Evolutionary conservation across 2,113 vertebrate genomes (phyloP), one percentile per base, ranked within the genome.

Genomic region (Salvator merianae): DNA sequence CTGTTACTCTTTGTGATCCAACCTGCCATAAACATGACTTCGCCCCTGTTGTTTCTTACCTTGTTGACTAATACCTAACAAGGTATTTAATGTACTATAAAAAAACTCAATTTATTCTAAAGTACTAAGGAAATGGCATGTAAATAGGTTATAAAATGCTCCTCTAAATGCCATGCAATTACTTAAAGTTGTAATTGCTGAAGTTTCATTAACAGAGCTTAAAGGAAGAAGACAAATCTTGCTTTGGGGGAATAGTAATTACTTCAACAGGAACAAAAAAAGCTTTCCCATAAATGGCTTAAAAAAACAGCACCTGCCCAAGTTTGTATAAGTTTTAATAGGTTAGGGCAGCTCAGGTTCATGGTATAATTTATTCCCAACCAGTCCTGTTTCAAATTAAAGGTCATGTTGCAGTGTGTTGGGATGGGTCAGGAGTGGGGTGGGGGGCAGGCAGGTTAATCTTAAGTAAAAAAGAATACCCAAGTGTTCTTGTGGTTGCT

Each of bases 21-120:
- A 90, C 88, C 89, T 92, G 88, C 90, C 92, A 79, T 80, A 84
- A 66, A 83, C 90, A 89, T 86, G 84, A 94, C 95, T 95, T 94
- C 91, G 77, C 74, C 55, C 92, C 86, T 87, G 90, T 77, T 89
- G 91, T 94, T 92, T 72, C 89, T 62, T 63, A 88, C 84, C 43
- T 47, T 59, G 5, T 71, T 91, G 90, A 89, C 93, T 95, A 97
- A 97, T 96, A 92, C 94, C 96, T 96, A 96, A 95, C 96, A 92
- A 92, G 81, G 90, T 95, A 63, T 92, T 96, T 94, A 95, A 94
- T 94, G 85, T 50, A 9, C 13, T 65, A 20, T 32, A 86, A 94
- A 92, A 87, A 95, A 90, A 91, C 83, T 34, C 93, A 95, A 95
- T 94, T 93, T 91, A 94, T 92, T 94, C 89, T 83, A 89, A 91